Percentiles rank a stretch among this genome's conserved stretches.
phyloP scores from a whole-genome alignment of 2,113 vertebrate genomes.

The Hymenochirus boettgeri region DNA sequence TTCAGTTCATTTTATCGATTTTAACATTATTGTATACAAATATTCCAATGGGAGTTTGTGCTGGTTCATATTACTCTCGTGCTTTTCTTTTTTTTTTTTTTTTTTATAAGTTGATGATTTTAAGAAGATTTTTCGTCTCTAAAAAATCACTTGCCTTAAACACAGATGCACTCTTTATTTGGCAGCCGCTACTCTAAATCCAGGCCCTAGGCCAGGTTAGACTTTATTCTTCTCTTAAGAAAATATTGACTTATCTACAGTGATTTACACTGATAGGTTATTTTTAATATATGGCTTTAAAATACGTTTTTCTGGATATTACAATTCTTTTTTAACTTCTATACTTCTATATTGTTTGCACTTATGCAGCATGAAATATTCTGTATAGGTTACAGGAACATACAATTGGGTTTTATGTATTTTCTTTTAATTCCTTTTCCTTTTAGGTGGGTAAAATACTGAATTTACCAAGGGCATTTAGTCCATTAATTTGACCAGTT shows the following conservation, averaged over 20 bases:
- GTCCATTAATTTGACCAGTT: no score
- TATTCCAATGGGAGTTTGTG: slow-evolving; percentile 14
- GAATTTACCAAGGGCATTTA: no score
- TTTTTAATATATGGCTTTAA: slow-evolving; percentile 20
- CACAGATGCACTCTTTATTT: slow-evolving; percentile 32
- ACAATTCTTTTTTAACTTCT: background rate
- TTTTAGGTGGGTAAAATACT: no score
- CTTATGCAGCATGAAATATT: background rate
- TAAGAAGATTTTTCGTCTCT: slow-evolving; percentile 12
- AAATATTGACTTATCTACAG: slow-evolving; percentile 27
- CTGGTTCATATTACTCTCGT: slow-evolving; percentile 6
- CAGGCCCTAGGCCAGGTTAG: slow-evolving; percentile 24
- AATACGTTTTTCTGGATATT: slow-evolving; percentile 9
- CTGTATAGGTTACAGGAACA: background rate
- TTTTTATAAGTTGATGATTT: slow-evolving; percentile 39
- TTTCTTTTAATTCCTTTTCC: no score
- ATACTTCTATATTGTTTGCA: background rate
- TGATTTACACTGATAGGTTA: slow-evolving; percentile 17
- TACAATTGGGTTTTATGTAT: background rate
- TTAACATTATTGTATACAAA: slow-evolving; percentile 11
- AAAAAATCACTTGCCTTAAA: slow-evolving; percentile 24
- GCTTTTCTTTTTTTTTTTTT: slow-evolving; percentile 21
- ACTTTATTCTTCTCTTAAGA: slow-evolving; percentile 14
- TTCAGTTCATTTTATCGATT: slow-evolving; percentile 41
- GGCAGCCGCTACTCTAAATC: slow-evolving; percentile 8